These are phyloP conservation scores for Spisula solida DNA, from an alignment of 2,888 invertebrate genomes.

Conservation along the genomic window DNA sequence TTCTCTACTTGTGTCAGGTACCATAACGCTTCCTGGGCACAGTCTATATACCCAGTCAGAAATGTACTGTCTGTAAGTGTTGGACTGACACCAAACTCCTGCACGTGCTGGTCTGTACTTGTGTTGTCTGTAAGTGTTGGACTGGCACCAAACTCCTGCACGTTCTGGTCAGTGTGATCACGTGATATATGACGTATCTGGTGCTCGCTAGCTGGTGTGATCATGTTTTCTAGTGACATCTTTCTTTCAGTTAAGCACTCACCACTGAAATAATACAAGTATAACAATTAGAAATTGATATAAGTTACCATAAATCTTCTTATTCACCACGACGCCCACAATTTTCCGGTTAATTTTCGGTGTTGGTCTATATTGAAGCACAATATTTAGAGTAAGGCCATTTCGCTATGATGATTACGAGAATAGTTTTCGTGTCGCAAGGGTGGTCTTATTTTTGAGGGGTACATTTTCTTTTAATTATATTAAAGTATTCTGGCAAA, in stretches of 20 bases:
- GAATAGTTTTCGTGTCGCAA: too few species aligned
- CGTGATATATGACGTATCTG: background rate
- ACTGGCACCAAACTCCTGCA: background rate
- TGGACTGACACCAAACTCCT: background rate
- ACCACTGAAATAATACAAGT: background rate
- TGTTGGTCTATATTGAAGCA: too few species aligned
- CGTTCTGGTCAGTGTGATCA: background rate
- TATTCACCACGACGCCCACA: too few species aligned
- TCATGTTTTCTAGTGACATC: conserved; percentile 11
- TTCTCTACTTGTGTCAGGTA: conserved; percentile 80
- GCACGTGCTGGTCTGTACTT: background rate
- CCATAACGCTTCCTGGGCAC: conserved; percentile 79
- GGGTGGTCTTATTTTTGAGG: too few species aligned
- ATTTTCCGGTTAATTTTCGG: too few species aligned
- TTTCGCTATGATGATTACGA: too few species aligned
- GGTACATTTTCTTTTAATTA: too few species aligned
- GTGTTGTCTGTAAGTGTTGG: too few species aligned
- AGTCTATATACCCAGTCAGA: conserved; percentile 79
- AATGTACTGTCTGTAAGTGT: conserved; percentile 45
- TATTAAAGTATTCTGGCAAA: too few species aligned
- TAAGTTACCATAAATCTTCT: too few species aligned
- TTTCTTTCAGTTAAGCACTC: background rate
- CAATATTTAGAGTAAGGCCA: too few species aligned
- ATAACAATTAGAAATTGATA: too few species aligned
- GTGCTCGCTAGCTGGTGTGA: background rate